A percentile compares a stretch with the other conserved stretches of the same genome.
These are phyloP conservation scores for Nomada ruficornis DNA, from an alignment of 2,888 invertebrate species.

Conservation along the genomic window DNA sequence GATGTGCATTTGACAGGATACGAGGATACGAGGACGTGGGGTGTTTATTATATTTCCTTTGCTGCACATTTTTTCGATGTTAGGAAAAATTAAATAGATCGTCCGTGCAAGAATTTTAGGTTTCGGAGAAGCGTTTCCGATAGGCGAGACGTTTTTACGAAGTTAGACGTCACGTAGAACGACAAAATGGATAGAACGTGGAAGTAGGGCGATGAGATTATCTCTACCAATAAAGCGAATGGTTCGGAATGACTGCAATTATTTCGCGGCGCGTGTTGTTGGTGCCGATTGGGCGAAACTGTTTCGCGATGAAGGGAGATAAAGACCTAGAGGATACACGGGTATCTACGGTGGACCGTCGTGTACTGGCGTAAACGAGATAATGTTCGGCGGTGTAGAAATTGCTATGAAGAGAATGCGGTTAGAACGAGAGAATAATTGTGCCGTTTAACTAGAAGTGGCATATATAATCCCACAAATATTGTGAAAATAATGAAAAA, in stretches of 20 bases:
- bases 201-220: conserved; percentile 81
- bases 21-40: too few relatives aligned
- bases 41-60: too few relatives aligned
- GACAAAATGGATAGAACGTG: conserved; percentile 79
- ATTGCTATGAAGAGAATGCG: neutral
- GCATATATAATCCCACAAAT: neutral
- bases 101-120: neutral
- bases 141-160: conserved; percentile 5
- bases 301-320: conserved; percentile 60
- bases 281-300: conserved; percentile 67
- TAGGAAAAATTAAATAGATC: neutral
- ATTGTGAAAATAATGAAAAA: too few relatives aligned
- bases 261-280: conserved; percentile 80
- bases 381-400: conserved; percentile 19
- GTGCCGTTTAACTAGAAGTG: neutral
- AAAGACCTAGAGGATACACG: conserved; percentile 45
- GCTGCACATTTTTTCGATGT: too few relatives aligned
- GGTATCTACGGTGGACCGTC: conserved; percentile 24
- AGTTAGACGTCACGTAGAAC: conserved; percentile 76
- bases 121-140: neutral
- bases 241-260: conserved; percentile 82
- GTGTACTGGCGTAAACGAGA: conserved; percentile 26
- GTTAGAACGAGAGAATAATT: neutral
- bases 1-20: too few relatives aligned
- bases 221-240: conserved; percentile 81